phyloP scores from a whole-genome alignment of 2,888 invertebrate genomes.

The Hoplodrina blanda region DNA sequence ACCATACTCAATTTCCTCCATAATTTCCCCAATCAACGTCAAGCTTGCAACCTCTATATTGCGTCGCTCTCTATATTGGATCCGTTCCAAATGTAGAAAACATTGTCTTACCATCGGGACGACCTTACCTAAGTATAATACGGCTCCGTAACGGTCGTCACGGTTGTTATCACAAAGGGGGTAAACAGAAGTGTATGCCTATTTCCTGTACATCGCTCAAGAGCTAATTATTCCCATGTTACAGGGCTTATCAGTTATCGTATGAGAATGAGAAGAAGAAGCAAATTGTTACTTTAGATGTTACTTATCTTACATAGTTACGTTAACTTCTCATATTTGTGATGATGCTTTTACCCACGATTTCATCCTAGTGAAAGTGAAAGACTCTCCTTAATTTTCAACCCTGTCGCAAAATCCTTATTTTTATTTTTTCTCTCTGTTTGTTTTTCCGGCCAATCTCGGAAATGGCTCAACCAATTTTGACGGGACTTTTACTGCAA shows the following conservation, averaged over 20 bases:
- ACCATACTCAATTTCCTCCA: background rate
- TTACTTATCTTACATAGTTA: too few species aligned
- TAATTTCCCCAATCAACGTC: slow-evolving; percentile 22
- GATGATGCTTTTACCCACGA: background rate
- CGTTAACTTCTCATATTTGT: background rate
- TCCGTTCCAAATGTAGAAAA: slow-evolving; percentile 59
- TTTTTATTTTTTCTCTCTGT: too few species aligned
- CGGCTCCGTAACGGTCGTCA: slow-evolving; percentile 42
- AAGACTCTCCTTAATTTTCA: too few species aligned
- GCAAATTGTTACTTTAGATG: too few species aligned
- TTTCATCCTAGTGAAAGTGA: too few species aligned
- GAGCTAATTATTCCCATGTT: background rate
- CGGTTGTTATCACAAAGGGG: slow-evolving; percentile 36
- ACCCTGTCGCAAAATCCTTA: too few species aligned
- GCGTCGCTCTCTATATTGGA: slow-evolving; percentile 55
- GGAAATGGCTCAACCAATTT: too few species aligned
- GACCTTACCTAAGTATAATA: slow-evolving; percentile 59
- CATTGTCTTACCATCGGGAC: slow-evolving; percentile 64
- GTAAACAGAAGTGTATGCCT: slow-evolving; percentile 17
- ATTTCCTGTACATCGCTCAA: slow-evolving; percentile 11
- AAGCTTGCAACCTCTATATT: slow-evolving; percentile 43
- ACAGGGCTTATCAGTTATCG: background rate
- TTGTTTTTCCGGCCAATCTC: too few species aligned
- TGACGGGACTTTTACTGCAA: too few species aligned
- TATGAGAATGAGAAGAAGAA: too few species aligned